Percentiles rank a stretch among this genome's conserved stretches.
Conservation (phyloP, 2,113 vertebrate species). For the Ictalurus punctatus region DNA sequence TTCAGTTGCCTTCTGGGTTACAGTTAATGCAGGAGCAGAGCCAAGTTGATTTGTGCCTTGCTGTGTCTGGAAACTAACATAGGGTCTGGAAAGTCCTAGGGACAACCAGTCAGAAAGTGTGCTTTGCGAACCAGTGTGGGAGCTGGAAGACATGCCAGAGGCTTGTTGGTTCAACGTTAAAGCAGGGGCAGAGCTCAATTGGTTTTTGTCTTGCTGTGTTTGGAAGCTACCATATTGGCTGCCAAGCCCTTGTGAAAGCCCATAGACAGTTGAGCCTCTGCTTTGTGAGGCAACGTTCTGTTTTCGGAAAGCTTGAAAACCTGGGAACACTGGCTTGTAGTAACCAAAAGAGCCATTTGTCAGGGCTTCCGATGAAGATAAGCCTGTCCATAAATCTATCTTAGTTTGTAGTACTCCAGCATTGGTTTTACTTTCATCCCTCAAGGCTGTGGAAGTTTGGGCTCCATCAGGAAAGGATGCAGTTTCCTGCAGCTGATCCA, state of each 20-base stretch:
- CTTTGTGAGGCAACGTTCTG: not conserved
- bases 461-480: not conserved
- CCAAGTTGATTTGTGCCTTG: not conserved
- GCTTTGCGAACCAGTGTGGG: not conserved
- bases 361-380: too few relatives aligned
- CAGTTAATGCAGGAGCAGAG: not conserved
- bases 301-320: not conserved
- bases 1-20: not conserved
- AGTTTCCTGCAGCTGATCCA: not conserved
- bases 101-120: too few relatives aligned
- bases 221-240: not conserved
- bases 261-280: not conserved
- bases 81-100: too few relatives aligned
- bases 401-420: not conserved
- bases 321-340: too few relatives aligned
- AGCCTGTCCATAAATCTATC: not conserved
- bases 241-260: not conserved
- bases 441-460: not conserved
- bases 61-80: not conserved
- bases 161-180: too few relatives aligned
- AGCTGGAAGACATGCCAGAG: not conserved
- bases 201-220: not conserved
- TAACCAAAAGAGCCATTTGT: not conserved
- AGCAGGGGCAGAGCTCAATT: too few relatives aligned
- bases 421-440: not conserved